Percentiles rank a stretch among this genome's conserved stretches.
Conservation (phyloP, 2,113 vertebrate species). For the Edolisoma coerulescens region DNA sequence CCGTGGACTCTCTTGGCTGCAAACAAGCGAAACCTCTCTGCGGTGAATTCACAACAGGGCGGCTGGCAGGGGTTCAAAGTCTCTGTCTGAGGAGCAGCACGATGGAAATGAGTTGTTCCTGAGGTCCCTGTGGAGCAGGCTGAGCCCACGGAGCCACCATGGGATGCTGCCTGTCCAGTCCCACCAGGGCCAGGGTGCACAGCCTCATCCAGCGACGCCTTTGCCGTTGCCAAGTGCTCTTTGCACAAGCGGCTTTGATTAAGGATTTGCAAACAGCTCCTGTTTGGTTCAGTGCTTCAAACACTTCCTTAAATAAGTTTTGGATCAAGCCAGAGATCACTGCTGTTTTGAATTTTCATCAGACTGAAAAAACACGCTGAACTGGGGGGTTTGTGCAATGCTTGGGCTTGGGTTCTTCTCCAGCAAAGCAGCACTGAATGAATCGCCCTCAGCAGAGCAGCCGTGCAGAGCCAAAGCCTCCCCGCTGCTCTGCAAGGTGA, state of each 20-base stretch:
- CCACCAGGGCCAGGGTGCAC: neutral
- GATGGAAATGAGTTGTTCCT: neutral
- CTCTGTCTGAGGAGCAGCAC: neutral
- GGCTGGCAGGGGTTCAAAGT: neutral
- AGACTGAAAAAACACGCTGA: neutral
- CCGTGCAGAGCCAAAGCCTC: neutral
- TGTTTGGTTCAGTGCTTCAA: neutral
- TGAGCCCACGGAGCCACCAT: fast-evolving
- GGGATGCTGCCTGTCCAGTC: neutral
- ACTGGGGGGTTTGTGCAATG: neutral
- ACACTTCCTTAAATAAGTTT: neutral
- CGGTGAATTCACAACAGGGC: neutral
- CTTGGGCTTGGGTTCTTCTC: neutral
- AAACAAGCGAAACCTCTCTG: neutral
- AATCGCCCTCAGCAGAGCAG: neutral
- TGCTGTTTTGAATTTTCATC: neutral
- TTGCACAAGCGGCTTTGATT: neutral
- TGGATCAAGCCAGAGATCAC: neutral
- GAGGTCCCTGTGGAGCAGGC: neutral
- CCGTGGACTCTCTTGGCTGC: neutral
- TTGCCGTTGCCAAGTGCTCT: neutral
- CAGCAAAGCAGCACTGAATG: neutral
- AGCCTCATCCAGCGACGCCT: fast-evolving
- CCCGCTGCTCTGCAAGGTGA: neutral
- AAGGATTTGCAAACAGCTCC: neutral